Base-by-base conservation (phyloP, 1,140 invertebrate species). In the Aphelinus certus region DNA sequence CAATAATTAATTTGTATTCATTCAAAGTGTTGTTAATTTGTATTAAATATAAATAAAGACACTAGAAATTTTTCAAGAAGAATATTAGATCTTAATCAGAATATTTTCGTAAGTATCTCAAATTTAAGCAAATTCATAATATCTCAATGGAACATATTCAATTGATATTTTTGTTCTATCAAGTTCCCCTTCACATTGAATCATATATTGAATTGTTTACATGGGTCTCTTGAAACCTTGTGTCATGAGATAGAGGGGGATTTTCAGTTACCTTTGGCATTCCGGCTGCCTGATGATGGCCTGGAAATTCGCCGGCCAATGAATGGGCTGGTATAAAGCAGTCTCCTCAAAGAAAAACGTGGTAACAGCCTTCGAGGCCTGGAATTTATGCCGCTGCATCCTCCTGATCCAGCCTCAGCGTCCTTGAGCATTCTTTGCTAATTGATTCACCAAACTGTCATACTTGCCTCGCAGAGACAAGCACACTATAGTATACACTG, bases 311-410 rank as follows among this genome's bases (percentile, higher is more conserved):
- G 80, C 3, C 88, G 81, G 2, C 86, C 88, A 47, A 90, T 84
- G 42, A 90, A 76, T 2, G 89, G 89, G 78, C 88, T 89, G 4
- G 89, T 86, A 72, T 90, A 89, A 3, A 90, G 82, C 3, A 90
- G 80, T 77, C 88, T 81, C 10, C 89, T 81, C 6, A 90, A 79
- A 5, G 89, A 90, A 80, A 90, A 90, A 64, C 88, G 82, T 58
- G 88, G 85, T 76, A 87, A 84, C 51, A 85, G 63, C 79, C 86
- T 79, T 48, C 85, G 80, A 65, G 83, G 81, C 76, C 86, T 83
- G 3, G 83, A 70, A 75, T 79, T 79, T 64, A 76, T 80, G 51
- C 78, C 79, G 57, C 82, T 86, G 75, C 85, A 86, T 66, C 82
- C 81, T 76, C 79, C 80, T 58, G 81, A 68, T 57, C 75, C 82